phyloP scores from a whole-genome alignment of 2,113 vertebrate genomes.

The Spheniscus mendiculus region DNA sequence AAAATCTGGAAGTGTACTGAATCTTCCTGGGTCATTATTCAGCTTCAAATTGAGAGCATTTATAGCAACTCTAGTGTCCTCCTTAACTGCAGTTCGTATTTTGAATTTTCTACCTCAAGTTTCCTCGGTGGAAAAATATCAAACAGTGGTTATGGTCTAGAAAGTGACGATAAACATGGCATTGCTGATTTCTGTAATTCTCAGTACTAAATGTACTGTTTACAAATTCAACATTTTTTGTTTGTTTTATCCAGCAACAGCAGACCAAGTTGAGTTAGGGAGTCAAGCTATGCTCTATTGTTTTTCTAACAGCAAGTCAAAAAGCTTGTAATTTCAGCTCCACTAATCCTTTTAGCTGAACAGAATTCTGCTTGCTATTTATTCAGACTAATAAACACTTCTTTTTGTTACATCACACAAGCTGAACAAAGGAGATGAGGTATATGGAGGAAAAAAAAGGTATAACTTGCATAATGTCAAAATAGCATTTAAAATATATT shows the following conservation, averaged over 20 bases:
- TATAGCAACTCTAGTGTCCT: background rate
- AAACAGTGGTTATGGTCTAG: background rate
- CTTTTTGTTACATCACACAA: background rate
- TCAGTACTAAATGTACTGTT: background rate
- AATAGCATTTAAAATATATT: background rate
- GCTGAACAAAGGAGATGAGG: background rate
- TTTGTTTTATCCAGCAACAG: background rate
- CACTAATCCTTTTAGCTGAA: background rate
- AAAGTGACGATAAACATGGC: background rate
- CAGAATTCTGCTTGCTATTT: slow-evolving; percentile 1
- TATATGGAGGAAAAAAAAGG: background rate
- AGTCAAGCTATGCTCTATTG: background rate
- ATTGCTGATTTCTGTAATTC: background rate
- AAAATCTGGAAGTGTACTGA: background rate
- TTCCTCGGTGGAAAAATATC: background rate
- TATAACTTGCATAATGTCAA: background rate
- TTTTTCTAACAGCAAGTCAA: slow-evolving; percentile 18
- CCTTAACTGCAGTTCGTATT: background rate
- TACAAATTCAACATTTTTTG: background rate
- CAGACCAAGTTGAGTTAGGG: background rate
- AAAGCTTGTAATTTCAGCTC: slow-evolving; percentile 6
- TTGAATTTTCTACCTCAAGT: background rate
- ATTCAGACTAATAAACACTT: background rate
- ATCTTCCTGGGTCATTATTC: background rate
- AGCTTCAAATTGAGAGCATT: background rate